Base-by-base conservation (phyloP, 2,888 invertebrate genomes). In the Epiblema foenella region DNA sequence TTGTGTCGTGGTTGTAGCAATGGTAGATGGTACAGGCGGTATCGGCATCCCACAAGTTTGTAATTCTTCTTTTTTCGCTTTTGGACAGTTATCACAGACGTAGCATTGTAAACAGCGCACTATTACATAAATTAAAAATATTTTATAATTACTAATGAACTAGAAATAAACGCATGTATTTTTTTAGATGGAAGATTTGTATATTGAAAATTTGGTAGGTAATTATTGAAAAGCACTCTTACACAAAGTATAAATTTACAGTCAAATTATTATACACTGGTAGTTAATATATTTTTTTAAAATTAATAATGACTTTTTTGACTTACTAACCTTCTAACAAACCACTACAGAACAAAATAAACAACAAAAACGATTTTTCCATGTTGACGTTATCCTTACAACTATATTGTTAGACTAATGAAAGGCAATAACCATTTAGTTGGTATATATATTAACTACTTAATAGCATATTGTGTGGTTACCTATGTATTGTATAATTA, bases 91-190 rank as follows among this genome's bases (percentile, higher is more conserved):
- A 0, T 75, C 77, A 64, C 89, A 89, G 1, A 85, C 84, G 74
- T 88, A 89, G 67, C 89, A 89, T 75, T 79, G 70, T 33, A 84
- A 76, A 10, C 84, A 82, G 42, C 83, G 74, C 24, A 80, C 87
- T 89, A n/a, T n/a, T n/a, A 77, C 37, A 76, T 78, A 75, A 74
- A 76, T n/a, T 17, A 39, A 54, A 42, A 56, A 15, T 15, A 20
- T n/a, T 10, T 39, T 24, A 11, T 42, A 56, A 42, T 11, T 42
- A 42, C 15, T 42, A 17, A 37, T 11, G 3, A 54, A 24, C 33
- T 37, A 57, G 10, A 37, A 37, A 17, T 12, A 33, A 4, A 57
- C 33, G 15, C n/a, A 33, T 33, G 8, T 7, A 42, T 7, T 42
- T 42, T 42, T 1, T 0, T 42, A 12, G 24, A 15, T 4, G 12